Percentiles rank a stretch among this genome's conserved stretches.
These are phyloP conservation scores for Calameuta idolon DNA, from an alignment of 2,888 invertebrate species.

Conservation along the genomic window DNA sequence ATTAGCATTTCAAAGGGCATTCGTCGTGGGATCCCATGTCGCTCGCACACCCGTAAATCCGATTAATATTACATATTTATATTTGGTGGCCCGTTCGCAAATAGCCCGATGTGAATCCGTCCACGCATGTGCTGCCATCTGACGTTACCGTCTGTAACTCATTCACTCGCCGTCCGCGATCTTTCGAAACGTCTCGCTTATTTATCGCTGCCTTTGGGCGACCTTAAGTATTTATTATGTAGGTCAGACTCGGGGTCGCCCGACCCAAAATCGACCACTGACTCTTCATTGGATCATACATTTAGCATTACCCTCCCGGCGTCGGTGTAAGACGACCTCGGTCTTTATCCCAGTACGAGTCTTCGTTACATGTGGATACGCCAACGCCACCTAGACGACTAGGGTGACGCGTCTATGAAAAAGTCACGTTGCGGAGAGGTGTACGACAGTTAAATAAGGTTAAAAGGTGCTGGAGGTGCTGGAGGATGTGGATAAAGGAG, in stretches of 20 bases:
- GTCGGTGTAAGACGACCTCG: neutral
- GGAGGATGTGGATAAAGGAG: neutral
- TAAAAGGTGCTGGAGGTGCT: neutral
- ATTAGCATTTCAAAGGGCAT: constrained; percentile 26
- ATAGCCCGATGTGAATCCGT: neutral
- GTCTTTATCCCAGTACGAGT: neutral
- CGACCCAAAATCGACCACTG: neutral
- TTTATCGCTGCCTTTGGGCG: constrained; percentile 7
- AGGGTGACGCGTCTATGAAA: neutral
- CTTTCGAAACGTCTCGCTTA: neutral
- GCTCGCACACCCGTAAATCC: constrained; percentile 15
- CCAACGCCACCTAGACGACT: neutral
- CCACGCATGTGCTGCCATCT: neutral
- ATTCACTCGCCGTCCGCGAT: neutral
- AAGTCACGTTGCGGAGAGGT: neutral
- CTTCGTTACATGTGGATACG: neutral
- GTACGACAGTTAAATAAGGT: neutral
- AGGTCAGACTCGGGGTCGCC: neutral
- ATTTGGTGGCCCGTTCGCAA: constrained; percentile 6
- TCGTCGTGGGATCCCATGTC: neutral
- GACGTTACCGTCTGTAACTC: neutral
- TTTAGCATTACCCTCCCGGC: neutral
- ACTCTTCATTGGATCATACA: neutral
- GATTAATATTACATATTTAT: constrained; percentile 22
- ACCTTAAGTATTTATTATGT: neutral